phyloP scores from a whole-genome alignment of 2,797 vertebrate species.

The Epinephelus coioides region DNA sequence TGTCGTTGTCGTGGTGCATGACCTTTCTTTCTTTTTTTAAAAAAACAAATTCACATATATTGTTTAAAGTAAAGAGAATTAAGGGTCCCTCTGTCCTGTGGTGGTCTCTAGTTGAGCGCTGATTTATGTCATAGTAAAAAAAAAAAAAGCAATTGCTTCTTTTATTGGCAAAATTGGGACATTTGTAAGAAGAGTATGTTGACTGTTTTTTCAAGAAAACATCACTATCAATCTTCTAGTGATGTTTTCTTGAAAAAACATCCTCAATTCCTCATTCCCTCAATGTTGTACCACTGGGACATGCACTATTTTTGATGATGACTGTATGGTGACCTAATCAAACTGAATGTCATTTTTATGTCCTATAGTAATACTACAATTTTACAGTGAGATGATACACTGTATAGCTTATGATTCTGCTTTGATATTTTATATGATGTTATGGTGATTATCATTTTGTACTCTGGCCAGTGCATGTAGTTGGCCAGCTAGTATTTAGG shows the following conservation, averaged over 20 bases:
- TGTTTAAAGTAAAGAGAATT: background rate
- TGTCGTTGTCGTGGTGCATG: background rate
- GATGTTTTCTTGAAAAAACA: no score
- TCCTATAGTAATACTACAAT: conserved; percentile 1
- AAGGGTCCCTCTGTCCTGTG: background rate
- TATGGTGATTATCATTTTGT: no score
- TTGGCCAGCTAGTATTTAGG: no score
- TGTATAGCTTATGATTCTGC: background rate
- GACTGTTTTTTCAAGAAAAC: conserved; percentile 16
- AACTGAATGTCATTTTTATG: conserved; percentile 23
- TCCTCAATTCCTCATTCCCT: no score
- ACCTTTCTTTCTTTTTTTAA: background rate
- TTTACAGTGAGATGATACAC: conserved; percentile 6
- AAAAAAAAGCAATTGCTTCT: background rate
- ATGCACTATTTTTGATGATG: conserved; percentile 18
- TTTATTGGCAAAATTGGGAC: conserved; percentile 18
- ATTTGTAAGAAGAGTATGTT: conserved; percentile 12
- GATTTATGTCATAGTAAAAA: conserved; percentile 6
- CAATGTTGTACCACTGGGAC: conserved; percentile 11
- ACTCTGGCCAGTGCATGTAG: no score
- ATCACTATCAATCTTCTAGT: no score
- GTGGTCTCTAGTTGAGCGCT: background rate
- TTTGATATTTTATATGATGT: no score
- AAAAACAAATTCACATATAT: background rate
- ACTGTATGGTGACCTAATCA: conserved; percentile 16